Conservation (phyloP, 2,888 invertebrate genomes). For the Drosophila mercatorum region DNA sequence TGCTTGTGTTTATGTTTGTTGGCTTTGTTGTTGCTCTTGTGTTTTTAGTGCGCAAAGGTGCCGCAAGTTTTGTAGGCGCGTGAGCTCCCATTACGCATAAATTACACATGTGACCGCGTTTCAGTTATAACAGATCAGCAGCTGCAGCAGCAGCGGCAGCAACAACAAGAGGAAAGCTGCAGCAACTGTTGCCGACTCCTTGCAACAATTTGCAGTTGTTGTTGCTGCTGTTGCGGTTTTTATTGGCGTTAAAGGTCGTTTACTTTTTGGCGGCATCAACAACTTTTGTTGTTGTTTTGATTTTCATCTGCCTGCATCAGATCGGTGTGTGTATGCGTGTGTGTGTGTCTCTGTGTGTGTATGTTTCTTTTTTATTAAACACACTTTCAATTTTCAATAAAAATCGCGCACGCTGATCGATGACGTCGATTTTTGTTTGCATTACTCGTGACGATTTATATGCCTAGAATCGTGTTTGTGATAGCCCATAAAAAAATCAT, state of each 20-base stretch:
- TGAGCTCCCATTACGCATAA: slow-evolving; percentile 80
- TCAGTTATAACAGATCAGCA: slow-evolving; percentile 60
- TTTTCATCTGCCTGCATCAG: slow-evolving; percentile 70
- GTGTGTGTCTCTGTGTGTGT: slow-evolving; percentile 28
- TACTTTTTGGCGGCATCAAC: slow-evolving; percentile 83
- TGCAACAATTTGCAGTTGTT: slow-evolving; percentile 60
- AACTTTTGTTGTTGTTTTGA: slow-evolving; percentile 78
- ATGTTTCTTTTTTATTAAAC: slow-evolving; percentile 54
- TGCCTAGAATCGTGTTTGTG: slow-evolving; percentile 62
- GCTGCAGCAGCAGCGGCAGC: slow-evolving; percentile 35
- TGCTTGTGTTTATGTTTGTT: background rate
- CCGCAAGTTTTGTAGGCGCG: slow-evolving; percentile 74
- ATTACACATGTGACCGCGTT: slow-evolving; percentile 75
- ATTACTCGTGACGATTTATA: slow-evolving; percentile 69
- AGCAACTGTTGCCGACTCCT: slow-evolving; percentile 49
- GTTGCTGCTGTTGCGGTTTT: slow-evolving; percentile 57
- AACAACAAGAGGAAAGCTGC: slow-evolving; percentile 64
- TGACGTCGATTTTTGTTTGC: slow-evolving; percentile 74
- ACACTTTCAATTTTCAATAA: slow-evolving; percentile 79
- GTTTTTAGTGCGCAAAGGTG: slow-evolving; percentile 54
- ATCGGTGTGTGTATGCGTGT: slow-evolving; percentile 21
- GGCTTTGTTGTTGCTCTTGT: slow-evolving; percentile 13
- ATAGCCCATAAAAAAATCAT: slow-evolving; percentile 56
- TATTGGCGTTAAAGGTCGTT: slow-evolving; percentile 83
- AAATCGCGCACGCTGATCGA: slow-evolving; percentile 70